phyloP scores from a whole-genome alignment of 2,113 vertebrate genomes.

The Carettochelys insculpta region DNA sequence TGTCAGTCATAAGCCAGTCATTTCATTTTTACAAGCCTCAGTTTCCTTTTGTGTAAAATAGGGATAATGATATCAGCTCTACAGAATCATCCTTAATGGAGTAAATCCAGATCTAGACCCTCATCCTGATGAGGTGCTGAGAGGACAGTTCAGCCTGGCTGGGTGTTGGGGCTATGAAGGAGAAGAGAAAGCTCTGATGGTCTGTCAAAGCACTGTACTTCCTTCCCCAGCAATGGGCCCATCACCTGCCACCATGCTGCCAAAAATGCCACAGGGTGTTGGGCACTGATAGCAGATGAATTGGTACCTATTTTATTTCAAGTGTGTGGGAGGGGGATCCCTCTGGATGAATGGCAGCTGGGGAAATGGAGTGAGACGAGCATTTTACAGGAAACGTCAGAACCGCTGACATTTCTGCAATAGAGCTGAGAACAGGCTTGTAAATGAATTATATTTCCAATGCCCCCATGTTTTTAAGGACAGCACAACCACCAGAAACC shows the following conservation, averaged over 20 bases:
- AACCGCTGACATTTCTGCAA: neutral
- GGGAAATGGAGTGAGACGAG: rapidly evolving
- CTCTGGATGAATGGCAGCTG: neutral
- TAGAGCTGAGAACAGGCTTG: neutral
- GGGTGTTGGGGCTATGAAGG: neutral
- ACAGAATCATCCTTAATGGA: neutral
- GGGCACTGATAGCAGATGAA: neutral
- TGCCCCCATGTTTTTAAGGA: neutral
- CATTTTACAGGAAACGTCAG: neutral
- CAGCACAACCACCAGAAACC: neutral
- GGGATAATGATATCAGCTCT: neutral
- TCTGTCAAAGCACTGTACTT: neutral
- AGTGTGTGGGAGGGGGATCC: no score
- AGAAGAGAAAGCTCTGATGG: neutral
- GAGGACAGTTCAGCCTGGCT: neutral
- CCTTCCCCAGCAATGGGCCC: neutral
- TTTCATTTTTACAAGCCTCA: neutral
- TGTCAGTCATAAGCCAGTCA: rapidly evolving
- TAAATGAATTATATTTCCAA: neutral
- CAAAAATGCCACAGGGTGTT: neutral
- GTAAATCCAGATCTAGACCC: neutral
- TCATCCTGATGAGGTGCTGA: neutral
- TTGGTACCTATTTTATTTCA: neutral
- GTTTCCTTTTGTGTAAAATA: neutral
- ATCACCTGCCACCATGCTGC: neutral